Conservation (phyloP, 2,113 vertebrate genomes). For the Muscicapa adusta region DNA sequence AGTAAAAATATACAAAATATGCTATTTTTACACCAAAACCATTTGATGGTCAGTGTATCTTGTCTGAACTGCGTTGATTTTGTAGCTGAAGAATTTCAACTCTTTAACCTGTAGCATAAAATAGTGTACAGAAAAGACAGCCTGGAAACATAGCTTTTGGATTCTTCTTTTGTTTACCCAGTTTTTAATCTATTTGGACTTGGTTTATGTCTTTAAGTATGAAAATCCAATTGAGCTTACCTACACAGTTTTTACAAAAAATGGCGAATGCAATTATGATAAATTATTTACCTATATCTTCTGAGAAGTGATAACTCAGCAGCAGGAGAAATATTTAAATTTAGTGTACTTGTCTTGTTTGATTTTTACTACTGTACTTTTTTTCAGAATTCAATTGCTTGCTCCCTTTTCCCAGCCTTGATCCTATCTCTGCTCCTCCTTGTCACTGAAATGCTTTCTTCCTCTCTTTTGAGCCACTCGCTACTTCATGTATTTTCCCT, state of each 20-base stretch:
- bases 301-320: not conserved
- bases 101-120: not conserved
- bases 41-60: not conserved
- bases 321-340: not conserved
- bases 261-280: not conserved
- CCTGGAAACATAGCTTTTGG: not conserved
- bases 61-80: not conserved
- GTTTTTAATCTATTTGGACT: not conserved
- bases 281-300: not conserved
- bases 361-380: not conserved
- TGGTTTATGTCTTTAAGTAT: not conserved
- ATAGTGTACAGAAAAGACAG: not conserved
- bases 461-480: not conserved
- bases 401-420: not conserved
- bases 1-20: not conserved
- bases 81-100: not conserved
- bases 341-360: not conserved
- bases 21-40: not conserved
- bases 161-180: not conserved
- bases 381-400: constrained; percentile 23
- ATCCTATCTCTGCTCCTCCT: constrained; percentile 1
- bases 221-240: not conserved
- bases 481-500: constrained; percentile 26
- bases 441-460: not conserved
- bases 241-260: not conserved